A percentile compares a stretch with the other conserved stretches of the same genome.
Evolutionary conservation across 2,888 invertebrate genomes (phyloP).

Genomic region (Archaeoteleia sp.): DNA sequence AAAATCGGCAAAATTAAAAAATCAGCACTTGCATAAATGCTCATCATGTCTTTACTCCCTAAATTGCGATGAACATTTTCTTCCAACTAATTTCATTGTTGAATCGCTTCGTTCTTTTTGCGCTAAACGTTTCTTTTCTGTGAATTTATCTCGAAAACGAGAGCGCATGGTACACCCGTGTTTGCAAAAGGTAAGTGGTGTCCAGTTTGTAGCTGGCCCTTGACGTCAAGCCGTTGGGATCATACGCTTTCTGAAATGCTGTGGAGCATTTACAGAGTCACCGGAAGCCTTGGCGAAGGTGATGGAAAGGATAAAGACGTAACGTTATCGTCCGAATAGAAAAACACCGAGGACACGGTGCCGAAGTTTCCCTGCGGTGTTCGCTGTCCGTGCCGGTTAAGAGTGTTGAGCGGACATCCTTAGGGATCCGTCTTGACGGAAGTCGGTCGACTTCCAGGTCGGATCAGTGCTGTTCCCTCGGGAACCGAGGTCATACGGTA

Average conservation of each 20-base stretch:
- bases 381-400: conserved; percentile 39
- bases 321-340: conserved; percentile 57
- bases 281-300: conserved; percentile 26
- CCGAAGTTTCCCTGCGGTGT: conserved; percentile 29
- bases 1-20: too few species aligned
- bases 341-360: conserved; percentile 52
- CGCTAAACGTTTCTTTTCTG: neutral
- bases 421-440: conserved; percentile 49
- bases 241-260: conserved; percentile 41
- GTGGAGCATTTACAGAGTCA: conserved; percentile 53
- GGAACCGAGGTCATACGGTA: conserved; percentile 45
- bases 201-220: conserved; percentile 64
- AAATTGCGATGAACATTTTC: too few species aligned
- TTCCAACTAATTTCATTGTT: too few species aligned
- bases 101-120: too few species aligned
- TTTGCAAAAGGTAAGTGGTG: conserved; percentile 71
- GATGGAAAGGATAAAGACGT: conserved; percentile 46
- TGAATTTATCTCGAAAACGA: conserved; percentile 32
- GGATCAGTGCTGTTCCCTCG: conserved; percentile 49
- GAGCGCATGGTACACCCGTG: conserved; percentile 54
- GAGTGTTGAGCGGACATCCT: conserved; percentile 54
- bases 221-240: conserved; percentile 27
- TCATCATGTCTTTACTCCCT: too few species aligned
- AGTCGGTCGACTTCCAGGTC: conserved; percentile 45
- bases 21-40: too few species aligned